Percentiles rank a stretch among this genome's conserved stretches.
Conservation (phyloP, 2,888 invertebrate species). For the Balanococcus diminutus region DNA sequence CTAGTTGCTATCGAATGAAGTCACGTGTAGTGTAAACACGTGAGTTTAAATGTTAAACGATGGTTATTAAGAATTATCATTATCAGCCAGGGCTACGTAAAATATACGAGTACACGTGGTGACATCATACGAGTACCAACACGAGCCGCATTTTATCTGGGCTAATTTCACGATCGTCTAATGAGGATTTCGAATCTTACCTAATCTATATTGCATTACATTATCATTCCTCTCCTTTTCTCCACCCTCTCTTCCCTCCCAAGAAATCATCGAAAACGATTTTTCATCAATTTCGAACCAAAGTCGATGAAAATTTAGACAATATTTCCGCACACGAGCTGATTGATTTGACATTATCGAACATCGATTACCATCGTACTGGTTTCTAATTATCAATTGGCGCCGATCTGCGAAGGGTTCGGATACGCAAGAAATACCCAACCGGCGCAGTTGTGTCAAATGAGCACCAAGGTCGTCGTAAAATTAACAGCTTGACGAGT, state of each 20-base stretch:
- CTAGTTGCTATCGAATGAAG: not conserved
- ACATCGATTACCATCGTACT: not conserved
- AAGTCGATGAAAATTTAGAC: not conserved
- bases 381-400: not conserved
- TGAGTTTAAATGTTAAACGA: slow-evolving; percentile 4
- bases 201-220: not conserved
- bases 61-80: not conserved
- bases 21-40: slow-evolving; percentile 42
- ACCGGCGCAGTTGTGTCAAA: not conserved
- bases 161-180: no score
- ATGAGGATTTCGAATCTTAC: no score
- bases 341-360: not conserved
- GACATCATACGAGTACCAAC: not conserved
- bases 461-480: not conserved
- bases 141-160: no score
- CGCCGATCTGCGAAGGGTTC: not conserved
- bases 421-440: not conserved
- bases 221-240: no score
- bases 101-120: no score
- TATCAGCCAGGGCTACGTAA: not conserved
- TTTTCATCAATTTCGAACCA: not conserved
- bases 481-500: not conserved
- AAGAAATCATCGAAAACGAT: no score
- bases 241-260: no score
- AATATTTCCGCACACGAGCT: not conserved